phyloP scores from a whole-genome alignment of 2,797 vertebrate species.

The Enteromius unitaeniatus region DNA sequence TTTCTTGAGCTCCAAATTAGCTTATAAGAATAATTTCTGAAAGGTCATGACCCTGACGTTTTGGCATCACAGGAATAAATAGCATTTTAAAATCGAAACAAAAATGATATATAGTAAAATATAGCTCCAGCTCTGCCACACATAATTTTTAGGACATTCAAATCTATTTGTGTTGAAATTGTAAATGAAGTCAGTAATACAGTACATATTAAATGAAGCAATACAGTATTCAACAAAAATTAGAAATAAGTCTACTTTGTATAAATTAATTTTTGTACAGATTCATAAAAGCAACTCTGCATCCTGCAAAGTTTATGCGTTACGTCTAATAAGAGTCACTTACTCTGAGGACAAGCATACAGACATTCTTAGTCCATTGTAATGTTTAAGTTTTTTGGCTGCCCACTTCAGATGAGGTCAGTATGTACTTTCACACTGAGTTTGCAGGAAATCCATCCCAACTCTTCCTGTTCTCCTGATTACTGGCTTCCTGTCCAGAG shows the following conservation, averaged over 20 bases:
- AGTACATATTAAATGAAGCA: neutral
- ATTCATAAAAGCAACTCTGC: neutral
- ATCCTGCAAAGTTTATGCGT: neutral
- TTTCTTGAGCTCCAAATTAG: too few relatives aligned
- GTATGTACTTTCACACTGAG: constrained; percentile 75
- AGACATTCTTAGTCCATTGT: constrained; percentile 26
- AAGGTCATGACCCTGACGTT: neutral
- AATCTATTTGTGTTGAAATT: neutral
- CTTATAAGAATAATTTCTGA: neutral
- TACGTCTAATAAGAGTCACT: neutral
- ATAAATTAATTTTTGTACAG: neutral
- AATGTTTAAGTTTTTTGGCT: constrained; percentile 55
- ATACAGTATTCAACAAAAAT: neutral
- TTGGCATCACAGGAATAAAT: neutral
- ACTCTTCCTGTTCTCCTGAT: constrained; percentile 82
- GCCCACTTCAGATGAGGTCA: constrained; percentile 62
- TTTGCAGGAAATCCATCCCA: constrained; percentile 80
- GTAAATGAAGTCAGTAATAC: neutral
- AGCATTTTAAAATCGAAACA: neutral
- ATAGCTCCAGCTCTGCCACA: neutral
- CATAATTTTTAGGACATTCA: neutral
- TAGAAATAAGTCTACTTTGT: neutral
- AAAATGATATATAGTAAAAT: too few relatives aligned
- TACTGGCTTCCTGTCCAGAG: constrained; percentile 83
- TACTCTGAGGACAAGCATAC: neutral